These are phyloP conservation scores for Dendrocopos noguchii DNA, from an alignment of 2,113 vertebrate genomes.

Conservation along the genomic window DNA sequence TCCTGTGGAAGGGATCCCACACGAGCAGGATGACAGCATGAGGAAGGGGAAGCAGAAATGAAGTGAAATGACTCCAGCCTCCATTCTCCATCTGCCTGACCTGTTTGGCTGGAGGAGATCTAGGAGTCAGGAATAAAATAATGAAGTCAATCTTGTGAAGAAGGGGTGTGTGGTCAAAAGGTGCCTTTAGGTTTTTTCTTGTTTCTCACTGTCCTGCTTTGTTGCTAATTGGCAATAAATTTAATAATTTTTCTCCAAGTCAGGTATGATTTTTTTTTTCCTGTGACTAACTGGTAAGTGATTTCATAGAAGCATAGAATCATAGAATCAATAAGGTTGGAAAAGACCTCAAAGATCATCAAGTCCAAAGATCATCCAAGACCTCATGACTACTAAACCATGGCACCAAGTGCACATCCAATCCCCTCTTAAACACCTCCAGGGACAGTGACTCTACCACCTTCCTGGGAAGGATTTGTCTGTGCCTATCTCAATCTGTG, in stretches of 20 bases:
- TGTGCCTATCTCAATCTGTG: neutral
- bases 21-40: neutral
- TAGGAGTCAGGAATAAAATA: neutral
- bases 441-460: too few relatives aligned
- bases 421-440: too few relatives aligned
- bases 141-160: neutral
- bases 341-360: too few relatives aligned
- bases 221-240: neutral
- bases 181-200: neutral
- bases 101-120: neutral
- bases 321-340: too few relatives aligned
- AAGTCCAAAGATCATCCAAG: too few relatives aligned
- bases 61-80: neutral
- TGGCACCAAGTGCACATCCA: too few relatives aligned
- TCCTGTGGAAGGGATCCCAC: fast-evolving
- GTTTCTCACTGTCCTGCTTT: neutral
- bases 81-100: fast-evolving
- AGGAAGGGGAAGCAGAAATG: neutral
- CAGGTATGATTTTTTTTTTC: neutral
- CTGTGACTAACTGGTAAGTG: neutral
- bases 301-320: neutral
- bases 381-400: too few relatives aligned
- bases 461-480: too few relatives aligned
- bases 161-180: neutral
- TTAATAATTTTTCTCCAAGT: neutral